Percentiles rank a stretch among this genome's conserved stretches.
Evolutionary conservation across 2,888 invertebrate species (phyloP).

Genomic region (Tethea ocularis): DNA sequence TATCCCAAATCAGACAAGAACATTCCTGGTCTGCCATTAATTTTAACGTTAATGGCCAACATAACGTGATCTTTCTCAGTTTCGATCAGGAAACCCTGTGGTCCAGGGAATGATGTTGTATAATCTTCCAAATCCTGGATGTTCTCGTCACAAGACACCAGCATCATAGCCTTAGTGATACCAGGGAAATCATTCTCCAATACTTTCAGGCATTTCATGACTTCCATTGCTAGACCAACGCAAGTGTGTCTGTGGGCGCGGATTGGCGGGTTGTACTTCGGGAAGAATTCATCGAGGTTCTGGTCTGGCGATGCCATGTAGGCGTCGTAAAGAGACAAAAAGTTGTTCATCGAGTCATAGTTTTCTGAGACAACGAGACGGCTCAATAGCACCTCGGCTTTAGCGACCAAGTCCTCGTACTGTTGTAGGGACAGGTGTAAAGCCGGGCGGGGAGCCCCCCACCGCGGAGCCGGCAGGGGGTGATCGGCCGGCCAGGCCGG

Average conservation of each 20-base stretch:
- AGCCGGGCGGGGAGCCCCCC: slow-evolving; percentile 77
- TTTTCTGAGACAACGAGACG: slow-evolving; percentile 92
- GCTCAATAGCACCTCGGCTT: slow-evolving; percentile 93
- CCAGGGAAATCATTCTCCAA: slow-evolving; percentile 85
- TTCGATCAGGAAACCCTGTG: slow-evolving; percentile 84
- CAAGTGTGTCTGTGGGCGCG: slow-evolving; percentile 93
- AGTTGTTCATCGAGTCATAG: slow-evolving; percentile 95
- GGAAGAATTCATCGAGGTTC: slow-evolving; percentile 89
- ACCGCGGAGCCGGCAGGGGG: slow-evolving; percentile 77
- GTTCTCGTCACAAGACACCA: slow-evolving; percentile 96
- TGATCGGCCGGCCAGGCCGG: slow-evolving; percentile 75
- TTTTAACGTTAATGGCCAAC: slow-evolving; percentile 89
- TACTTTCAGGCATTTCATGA: slow-evolving; percentile 87
- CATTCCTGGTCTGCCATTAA: slow-evolving; percentile 89
- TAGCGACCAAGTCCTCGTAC: slow-evolving; percentile 92
- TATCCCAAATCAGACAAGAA: slow-evolving; percentile 95
- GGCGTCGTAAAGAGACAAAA: slow-evolving; percentile 87
- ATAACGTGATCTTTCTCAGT: slow-evolving; percentile 95
- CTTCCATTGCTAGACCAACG: slow-evolving; percentile 94
- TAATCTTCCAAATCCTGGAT: slow-evolving; percentile 86
- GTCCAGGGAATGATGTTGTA: slow-evolving; percentile 84
- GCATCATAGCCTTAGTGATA: slow-evolving; percentile 87
- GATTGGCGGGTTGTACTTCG: slow-evolving; percentile 92
- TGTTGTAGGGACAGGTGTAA: slow-evolving; percentile 90
- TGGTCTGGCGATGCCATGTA: slow-evolving; percentile 87